Evolutionary conservation across 2,113 vertebrate genomes (phyloP).

Genomic region (Pseudolaguvia tuberculata): DNA sequence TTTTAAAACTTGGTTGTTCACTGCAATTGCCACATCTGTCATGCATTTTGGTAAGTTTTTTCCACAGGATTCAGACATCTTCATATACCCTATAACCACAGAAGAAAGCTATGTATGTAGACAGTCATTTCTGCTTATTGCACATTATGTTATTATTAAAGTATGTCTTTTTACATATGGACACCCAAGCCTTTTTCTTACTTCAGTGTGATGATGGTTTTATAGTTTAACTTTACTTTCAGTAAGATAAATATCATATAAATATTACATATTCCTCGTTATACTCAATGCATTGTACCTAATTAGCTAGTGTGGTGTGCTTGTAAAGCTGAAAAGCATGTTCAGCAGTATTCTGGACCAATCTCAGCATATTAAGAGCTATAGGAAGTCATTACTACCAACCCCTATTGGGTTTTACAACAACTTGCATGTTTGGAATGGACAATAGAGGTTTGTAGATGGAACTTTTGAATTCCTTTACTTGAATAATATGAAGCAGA

Average conservation of each 20-base stretch:
- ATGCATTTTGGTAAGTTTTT: conserved; percentile 13
- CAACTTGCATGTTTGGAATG: not conserved
- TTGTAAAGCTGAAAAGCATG: conserved; percentile 12
- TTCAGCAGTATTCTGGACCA: not conserved
- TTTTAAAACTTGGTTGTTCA: conserved; percentile 9
- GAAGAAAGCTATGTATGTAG: conserved; percentile 4
- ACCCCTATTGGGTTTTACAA: conserved; percentile 4
- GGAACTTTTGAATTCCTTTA: not conserved
- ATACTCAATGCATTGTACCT: not conserved
- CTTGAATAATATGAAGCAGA: conserved; percentile 20
- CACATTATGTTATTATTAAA: conserved; percentile 12
- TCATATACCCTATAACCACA: conserved; percentile 12
- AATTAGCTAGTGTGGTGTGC: not conserved
- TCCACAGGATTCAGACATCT: conserved; percentile 16
- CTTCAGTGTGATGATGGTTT: no score
- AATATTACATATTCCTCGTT: no score
- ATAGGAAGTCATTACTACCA: not conserved
- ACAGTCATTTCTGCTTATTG: conserved; percentile 4
- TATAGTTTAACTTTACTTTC: no score
- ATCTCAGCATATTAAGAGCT: not conserved
- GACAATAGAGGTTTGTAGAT: not conserved
- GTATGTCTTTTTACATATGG: conserved; percentile 1
- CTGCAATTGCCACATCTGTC: conserved; percentile 5
- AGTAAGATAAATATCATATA: not conserved
- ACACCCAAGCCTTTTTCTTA: conserved; percentile 19